Evolutionary conservation across 1,140 invertebrate genomes (phyloP), one percentile per base, ranked within the genome.

Genomic region (Holotrichia oblita): DNA sequence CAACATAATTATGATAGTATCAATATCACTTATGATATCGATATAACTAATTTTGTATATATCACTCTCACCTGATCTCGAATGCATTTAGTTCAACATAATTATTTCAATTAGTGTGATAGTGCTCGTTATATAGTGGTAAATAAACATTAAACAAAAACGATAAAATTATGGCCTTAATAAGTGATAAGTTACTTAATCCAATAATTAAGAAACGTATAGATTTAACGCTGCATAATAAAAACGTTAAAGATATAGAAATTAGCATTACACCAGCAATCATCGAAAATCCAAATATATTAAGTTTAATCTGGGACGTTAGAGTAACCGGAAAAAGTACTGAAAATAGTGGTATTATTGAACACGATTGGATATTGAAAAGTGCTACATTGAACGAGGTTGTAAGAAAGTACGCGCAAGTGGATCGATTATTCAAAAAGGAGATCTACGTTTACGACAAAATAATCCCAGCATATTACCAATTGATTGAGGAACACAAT

Each of bases 401-500:
- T 22, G 41, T 76, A 20, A 76, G 75, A 48, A 76, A 76, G 12
- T 76, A 76, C 22, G 41, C 22, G 6, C 75, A 76, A 27, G n/a
- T 76, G 22, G 75, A 76, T 76, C n/a, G 44, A 55, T 34, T 76
- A 55, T 76, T 76, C 41, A 44, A 55, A 44, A 76, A 55, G 48
- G 75, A 76, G 22, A 76, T 76, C 12, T 76, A 48, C 44, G 42
- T 76, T 14, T 76, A 76, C 75, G 44, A 55, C 9, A 76, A 76
- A 55, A 17, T 76, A 6, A 20, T 76, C 0, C 75, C 75, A 14
- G 14, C 10, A 20, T 76, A 24, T n/a, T 8, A 76, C 6, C 14
- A 55, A 17, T 27, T 76, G 8, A 14, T 22, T 14, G 10, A 27
- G 27, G 41, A 55, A 34, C 17, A 76, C 8, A 27, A 27, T 6